A percentile compares a stretch with the other conserved stretches of the same genome.
Conservation (phyloP, 2,888 invertebrate genomes). For the Sialis lutaria region DNA sequence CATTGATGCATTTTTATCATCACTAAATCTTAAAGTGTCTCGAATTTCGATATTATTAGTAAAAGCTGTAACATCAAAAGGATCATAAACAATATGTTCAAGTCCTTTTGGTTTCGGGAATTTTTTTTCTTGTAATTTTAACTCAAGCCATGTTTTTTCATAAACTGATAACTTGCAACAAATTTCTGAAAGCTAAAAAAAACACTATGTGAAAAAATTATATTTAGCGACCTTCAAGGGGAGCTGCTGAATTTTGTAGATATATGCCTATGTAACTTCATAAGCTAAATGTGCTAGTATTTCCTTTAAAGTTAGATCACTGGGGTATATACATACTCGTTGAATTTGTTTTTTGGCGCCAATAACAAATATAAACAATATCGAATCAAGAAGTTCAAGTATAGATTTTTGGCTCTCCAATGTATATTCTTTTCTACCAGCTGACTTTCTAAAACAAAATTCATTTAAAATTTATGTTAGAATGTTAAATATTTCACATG, state of each 20-base stretch:
- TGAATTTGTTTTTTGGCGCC: slow-evolving; percentile 3
- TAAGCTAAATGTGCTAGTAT: too few relatives aligned
- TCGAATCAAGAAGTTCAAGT: slow-evolving; percentile 1
- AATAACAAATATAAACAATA: slow-evolving; percentile 2
- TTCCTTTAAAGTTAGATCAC: too few relatives aligned
- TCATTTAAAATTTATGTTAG: too few relatives aligned
- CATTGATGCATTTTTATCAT: neutral
- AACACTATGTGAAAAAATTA: neutral
- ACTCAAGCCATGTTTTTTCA: slow-evolving; percentile 1
- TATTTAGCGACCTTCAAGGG: too few relatives aligned
- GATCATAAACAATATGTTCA: neutral
- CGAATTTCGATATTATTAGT: neutral
- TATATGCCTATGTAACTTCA: neutral
- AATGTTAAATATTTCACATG: too few relatives aligned
- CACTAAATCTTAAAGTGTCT: neutral
- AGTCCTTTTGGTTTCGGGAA: neutral
- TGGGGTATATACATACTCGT: neutral
- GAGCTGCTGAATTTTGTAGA: neutral
- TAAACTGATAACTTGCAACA: neutral
- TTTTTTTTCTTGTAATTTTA: slow-evolving; percentile 1
- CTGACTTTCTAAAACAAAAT: neutral
- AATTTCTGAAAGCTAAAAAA: slow-evolving; percentile 2
- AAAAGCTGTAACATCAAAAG: slow-evolving; percentile 2
- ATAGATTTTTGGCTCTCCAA: neutral
- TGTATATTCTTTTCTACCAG: neutral